Percentiles rank a stretch among this genome's conserved stretches.
These are phyloP conservation scores for Rhabdomys dilectus DNA, from an alignment of 2,113 vertebrate species.

Conservation along the genomic window DNA sequence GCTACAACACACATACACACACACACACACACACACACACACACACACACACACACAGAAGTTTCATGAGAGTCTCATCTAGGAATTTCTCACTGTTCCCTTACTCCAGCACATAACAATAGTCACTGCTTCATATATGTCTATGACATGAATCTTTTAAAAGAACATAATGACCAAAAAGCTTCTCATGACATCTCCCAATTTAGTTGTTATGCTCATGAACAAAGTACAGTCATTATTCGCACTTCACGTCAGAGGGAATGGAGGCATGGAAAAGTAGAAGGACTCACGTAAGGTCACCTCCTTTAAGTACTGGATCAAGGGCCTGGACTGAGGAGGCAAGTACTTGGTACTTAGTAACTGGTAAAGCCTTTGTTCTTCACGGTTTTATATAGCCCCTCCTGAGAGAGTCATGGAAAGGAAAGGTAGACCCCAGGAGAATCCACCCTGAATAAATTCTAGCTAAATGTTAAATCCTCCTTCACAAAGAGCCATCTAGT, in stretches of 20 bases:
- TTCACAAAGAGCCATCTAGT: neutral
- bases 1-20: neutral
- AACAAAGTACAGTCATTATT: neutral
- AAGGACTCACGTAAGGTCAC: neutral
- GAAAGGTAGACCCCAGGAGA: neutral
- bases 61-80: neutral
- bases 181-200: neutral
- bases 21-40: neutral
- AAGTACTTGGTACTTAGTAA: neutral
- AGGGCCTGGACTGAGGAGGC: neutral
- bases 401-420: neutral
- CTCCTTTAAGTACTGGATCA: neutral
- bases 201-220: neutral
- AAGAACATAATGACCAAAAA: neutral
- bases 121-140: neutral
- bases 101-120: neutral
- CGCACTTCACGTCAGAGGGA: neutral
- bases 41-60: neutral
- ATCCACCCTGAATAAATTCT: neutral
- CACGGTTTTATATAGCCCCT: neutral
- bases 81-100: neutral
- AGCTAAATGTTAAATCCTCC: neutral
- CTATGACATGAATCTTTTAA: constrained; percentile 18
- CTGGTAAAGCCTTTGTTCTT: neutral
- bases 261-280: constrained; percentile 15